Conservation (phyloP, 2,113 vertebrate species). For the Elanus axillaris region DNA sequence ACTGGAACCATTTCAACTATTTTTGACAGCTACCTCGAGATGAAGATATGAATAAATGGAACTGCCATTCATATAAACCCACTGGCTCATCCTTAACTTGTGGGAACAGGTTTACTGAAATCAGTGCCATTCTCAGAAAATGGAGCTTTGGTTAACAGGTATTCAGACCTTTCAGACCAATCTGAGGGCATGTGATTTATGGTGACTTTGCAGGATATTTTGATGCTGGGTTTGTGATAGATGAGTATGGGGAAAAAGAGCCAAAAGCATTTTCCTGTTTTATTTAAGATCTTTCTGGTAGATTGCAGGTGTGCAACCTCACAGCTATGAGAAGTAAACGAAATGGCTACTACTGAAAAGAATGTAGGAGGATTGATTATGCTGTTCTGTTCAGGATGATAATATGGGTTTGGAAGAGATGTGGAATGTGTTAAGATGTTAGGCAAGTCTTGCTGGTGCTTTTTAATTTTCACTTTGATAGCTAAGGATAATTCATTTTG, state of each 20-base stretch:
- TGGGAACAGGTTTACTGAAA: not conserved
- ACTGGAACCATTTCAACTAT: not conserved
- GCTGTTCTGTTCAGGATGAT: not conserved
- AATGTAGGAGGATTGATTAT: not conserved
- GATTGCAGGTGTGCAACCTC: not conserved
- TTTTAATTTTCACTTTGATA: conserved; percentile 32
- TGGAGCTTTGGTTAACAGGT: not conserved
- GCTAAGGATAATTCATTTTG: conserved; percentile 23
- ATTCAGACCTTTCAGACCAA: not conserved
- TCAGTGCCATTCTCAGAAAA: not conserved
- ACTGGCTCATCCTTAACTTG: not conserved
- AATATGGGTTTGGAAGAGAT: not conserved
- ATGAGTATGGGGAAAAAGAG: not conserved
- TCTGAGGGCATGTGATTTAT: not conserved
- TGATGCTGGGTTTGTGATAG: not conserved
- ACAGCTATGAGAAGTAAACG: not conserved
- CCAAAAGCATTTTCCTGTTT: not conserved
- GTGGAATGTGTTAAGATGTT: not conserved
- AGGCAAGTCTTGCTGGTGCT: not conserved
- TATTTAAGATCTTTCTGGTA: not conserved
- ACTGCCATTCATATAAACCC: not conserved
- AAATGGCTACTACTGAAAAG: not conserved
- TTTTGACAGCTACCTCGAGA: not conserved
- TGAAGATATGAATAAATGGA: not conserved
- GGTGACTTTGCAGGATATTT: not conserved